Evolutionary conservation across 2,797 vertebrate species (phyloP).

Genomic region (Oreonectes daqikongensis): DNA sequence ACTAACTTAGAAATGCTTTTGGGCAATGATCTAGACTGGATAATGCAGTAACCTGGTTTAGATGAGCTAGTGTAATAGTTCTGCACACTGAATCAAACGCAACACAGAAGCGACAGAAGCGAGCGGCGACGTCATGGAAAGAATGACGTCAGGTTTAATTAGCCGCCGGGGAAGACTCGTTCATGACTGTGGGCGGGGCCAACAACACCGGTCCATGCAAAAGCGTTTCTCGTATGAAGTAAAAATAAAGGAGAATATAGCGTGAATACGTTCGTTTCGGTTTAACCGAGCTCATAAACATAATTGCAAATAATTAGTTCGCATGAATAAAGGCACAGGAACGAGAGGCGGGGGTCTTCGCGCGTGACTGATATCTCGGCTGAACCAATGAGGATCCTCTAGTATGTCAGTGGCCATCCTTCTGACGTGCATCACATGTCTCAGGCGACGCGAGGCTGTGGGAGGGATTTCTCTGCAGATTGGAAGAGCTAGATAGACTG

Average conservation of each 20-base stretch:
- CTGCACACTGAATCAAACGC: slow-evolving; percentile 60
- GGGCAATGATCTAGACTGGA: neutral
- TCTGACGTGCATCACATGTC: slow-evolving; percentile 76
- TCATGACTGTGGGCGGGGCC: slow-evolving; percentile 65
- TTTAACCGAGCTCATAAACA: neutral
- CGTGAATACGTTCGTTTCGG: neutral
- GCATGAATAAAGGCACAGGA: neutral
- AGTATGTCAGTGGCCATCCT: slow-evolving; percentile 68
- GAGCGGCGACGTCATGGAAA: slow-evolving; percentile 83
- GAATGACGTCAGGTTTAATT: slow-evolving; percentile 84
- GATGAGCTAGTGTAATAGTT: slow-evolving; percentile 15
- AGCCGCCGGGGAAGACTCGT: slow-evolving; percentile 75
- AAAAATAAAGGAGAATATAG: neutral
- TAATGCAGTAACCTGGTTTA: neutral
- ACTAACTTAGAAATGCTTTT: neutral
- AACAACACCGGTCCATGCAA: slow-evolving; percentile 13
- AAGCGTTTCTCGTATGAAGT: slow-evolving; percentile 16
- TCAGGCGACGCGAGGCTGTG: slow-evolving; percentile 71
- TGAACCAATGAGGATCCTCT: slow-evolving; percentile 76
- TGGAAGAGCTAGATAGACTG: slow-evolving; percentile 74
- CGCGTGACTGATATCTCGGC: slow-evolving; percentile 76
- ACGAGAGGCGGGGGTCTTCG: slow-evolving; percentile 66
- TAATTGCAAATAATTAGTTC: slow-evolving; percentile 53
- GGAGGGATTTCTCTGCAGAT: slow-evolving; percentile 75
- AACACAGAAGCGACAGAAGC: slow-evolving; percentile 65